A percentile compares a stretch with the other conserved stretches of the same genome.
These are phyloP conservation scores for Clarias magur DNA, from an alignment of 2,113 vertebrate species.

Conservation along the genomic window DNA sequence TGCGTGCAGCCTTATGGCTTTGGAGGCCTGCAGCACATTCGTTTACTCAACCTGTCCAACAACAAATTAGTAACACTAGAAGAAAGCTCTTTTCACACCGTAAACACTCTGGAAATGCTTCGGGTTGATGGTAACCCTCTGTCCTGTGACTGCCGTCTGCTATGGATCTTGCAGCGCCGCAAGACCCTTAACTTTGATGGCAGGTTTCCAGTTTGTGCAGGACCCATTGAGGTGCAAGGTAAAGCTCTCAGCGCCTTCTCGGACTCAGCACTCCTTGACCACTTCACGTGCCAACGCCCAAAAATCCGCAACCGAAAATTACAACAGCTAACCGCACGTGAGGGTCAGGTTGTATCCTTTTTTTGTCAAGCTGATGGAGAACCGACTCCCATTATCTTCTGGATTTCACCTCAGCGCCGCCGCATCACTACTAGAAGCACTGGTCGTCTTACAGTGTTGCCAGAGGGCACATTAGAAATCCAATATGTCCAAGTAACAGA, in stretches of 20 bases:
- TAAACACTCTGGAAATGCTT: constrained; percentile 90
- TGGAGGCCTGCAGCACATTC: constrained; percentile 86
- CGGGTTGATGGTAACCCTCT: constrained; percentile 91
- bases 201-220: constrained; percentile 83
- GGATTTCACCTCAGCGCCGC: constrained; percentile 92
- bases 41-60: constrained; percentile 89
- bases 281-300: constrained; percentile 94
- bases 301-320: constrained; percentile 90
- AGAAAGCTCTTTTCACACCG: constrained; percentile 89
- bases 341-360: constrained; percentile 88
- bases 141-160: constrained; percentile 92
- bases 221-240: constrained; percentile 84
- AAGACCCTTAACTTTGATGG: constrained; percentile 93
- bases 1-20: constrained; percentile 87
- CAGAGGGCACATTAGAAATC: constrained; percentile 88
- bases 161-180: constrained; percentile 93
- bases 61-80: constrained; percentile 89
- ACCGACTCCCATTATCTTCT: constrained; percentile 83
- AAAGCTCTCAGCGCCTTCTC: constrained; percentile 84
- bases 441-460: constrained; percentile 81
- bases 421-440: constrained; percentile 82
- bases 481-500: constrained; percentile 85
- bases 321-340: constrained; percentile 81
- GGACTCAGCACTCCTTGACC: constrained; percentile 90
- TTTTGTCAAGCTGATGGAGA: constrained; percentile 90